phyloP scores from a whole-genome alignment of 2,888 invertebrate species.

The Schizaphis graminum region DNA sequence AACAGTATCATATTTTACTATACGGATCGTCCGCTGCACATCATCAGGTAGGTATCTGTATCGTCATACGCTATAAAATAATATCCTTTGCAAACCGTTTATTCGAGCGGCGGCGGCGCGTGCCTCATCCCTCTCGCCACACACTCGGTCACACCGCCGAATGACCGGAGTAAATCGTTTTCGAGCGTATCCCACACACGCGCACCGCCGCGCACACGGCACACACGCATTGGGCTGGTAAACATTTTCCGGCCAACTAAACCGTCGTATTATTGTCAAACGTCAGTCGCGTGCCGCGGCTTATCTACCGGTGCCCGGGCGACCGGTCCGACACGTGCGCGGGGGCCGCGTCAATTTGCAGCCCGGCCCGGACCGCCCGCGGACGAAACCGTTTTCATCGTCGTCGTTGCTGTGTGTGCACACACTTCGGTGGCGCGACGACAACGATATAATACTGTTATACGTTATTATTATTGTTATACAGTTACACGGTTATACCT shows the following conservation, averaged over 20 bases:
- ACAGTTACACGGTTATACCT: no score
- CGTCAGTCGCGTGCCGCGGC: constrained; percentile 60
- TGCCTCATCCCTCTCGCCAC: not conserved
- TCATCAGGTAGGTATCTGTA: not conserved
- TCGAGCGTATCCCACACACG: constrained; percentile 61
- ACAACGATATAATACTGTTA: not conserved
- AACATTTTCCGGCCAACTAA: constrained; percentile 66
- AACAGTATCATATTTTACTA: not conserved
- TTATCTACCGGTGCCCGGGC: constrained; percentile 40
- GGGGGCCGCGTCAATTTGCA: constrained; percentile 56
- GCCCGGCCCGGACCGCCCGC: constrained; percentile 20
- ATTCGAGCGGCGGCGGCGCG: not conserved
- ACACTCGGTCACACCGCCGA: not conserved
- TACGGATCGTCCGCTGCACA: not conserved
- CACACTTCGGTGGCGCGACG: constrained; percentile 22
- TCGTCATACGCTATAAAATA: not conserved
- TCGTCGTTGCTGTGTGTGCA: not conserved
- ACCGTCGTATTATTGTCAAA: constrained; percentile 53
- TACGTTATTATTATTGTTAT: not conserved
- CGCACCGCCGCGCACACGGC: not conserved
- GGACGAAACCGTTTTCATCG: not conserved
- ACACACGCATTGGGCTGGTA: constrained; percentile 22
- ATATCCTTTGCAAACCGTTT: constrained; percentile 28
- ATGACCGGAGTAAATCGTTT: constrained; percentile 55
- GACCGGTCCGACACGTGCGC: constrained; percentile 39